phyloP scores from a whole-genome alignment of 2,113 vertebrate genomes.

The Collichthys lucidus region DNA sequence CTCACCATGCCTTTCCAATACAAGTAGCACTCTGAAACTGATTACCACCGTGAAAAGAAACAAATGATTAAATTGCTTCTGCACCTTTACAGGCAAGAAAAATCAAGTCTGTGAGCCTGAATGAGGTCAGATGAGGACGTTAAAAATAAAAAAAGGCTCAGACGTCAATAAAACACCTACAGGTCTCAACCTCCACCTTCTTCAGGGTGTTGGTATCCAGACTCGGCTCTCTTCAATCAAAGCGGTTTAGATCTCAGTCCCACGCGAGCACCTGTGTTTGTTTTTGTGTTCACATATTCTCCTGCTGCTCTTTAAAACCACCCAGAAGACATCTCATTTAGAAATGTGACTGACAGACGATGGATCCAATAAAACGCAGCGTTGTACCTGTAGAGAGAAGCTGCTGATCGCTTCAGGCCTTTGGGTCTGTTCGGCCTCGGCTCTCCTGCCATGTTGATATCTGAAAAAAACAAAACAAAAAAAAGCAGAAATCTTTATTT shows the following conservation, averaged over 20 bases:
- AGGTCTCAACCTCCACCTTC: neutral
- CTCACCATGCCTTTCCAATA: neutral
- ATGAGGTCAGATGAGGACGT: neutral
- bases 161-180: neutral
- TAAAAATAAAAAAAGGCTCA: conserved; percentile 13
- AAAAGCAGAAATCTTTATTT: neutral
- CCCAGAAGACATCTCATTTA: neutral
- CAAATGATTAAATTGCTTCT: too few relatives aligned
- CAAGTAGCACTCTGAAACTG: neutral
- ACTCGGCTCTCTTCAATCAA: neutral
- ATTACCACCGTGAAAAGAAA: neutral
- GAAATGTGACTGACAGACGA: neutral
- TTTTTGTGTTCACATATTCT: neutral
- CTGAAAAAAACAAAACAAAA: conserved; percentile 77
- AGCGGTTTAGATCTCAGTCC: neutral
- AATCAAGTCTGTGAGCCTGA: neutral
- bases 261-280: neutral
- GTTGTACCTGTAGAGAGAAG: conserved; percentile 90
- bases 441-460: conserved; percentile 98
- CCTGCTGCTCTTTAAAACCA: neutral
- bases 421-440: conserved; percentile 92
- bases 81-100: neutral
- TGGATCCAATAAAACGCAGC: neutral
- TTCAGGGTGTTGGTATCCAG: conserved; percentile 21
- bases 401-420: conserved; percentile 90